Conservation (phyloP, 2,888 invertebrate species). For the Hypercompe scribonia region DNA sequence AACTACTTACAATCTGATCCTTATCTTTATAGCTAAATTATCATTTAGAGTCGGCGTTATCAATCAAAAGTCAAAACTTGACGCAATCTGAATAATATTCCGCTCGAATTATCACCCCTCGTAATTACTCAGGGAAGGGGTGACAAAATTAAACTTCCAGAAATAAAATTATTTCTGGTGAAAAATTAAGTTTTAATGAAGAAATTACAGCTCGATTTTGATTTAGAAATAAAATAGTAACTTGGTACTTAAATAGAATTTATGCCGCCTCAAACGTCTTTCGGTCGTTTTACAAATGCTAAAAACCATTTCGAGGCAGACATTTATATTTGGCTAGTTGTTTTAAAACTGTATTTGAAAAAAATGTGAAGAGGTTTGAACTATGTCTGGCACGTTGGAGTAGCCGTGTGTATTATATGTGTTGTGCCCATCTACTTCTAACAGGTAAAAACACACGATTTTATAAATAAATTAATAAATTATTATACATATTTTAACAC, state of each 20-base stretch:
- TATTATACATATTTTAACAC: no score
- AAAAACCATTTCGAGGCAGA: neutral
- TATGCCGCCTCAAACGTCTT: neutral
- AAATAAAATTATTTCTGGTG: slow-evolving; percentile 1
- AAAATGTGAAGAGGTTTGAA: neutral
- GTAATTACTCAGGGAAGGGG: slow-evolving; percentile 42
- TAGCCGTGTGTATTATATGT: no score
- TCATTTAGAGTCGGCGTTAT: slow-evolving; percentile 46
- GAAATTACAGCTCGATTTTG: neutral
- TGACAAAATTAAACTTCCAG: slow-evolving; percentile 33
- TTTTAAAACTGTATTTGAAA: neutral
- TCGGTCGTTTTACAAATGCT: neutral
- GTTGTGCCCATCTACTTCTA: no score
- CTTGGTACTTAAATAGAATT: neutral
- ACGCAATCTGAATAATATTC: slow-evolving; percentile 60
- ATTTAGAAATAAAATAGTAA: neutral
- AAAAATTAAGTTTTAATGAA: neutral
- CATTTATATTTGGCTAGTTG: neutral
- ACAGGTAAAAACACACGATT: no score
- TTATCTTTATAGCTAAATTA: slow-evolving; percentile 6
- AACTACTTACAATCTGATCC: neutral
- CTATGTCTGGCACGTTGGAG: neutral
- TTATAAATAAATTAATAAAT: no score
- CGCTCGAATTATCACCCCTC: slow-evolving; percentile 66
- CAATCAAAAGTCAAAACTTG: slow-evolving; percentile 59